Base-by-base conservation (phyloP, 1,140 invertebrate species). In the Phenacoccus solenopsis region DNA sequence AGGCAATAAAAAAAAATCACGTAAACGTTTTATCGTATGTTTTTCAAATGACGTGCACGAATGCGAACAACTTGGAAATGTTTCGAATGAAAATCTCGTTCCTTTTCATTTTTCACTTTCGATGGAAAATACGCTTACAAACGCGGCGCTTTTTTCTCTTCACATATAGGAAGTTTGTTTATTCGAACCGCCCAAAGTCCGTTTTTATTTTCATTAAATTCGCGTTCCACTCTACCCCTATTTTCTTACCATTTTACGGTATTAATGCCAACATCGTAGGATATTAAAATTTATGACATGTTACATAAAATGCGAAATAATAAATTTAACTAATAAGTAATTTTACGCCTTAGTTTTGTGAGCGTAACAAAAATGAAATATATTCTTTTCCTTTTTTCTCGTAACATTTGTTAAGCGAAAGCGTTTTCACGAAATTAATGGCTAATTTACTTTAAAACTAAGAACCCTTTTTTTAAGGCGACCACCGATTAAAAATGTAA, bases 361-460 rank as follows among this genome's bases (percentile, higher is more conserved):
- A n/a, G 20, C n/a, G 16, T n/a, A 49, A 49, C 13, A n/a, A 9
- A 49, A 49, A 49, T 49, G 38, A 49, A 49, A 49, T 49, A 49
- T 49, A 49, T 49, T 49, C 5, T 49, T 5, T 49, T 49, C 38
- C 16, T 49, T 49, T 49, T 49, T 49, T 32, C 30, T 32, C 5
- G 38, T 49, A 49, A 49, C 38, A 49, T 49, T 49, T 49, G 38
- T n/a, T n/a, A 3, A 49, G 16, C 16, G 20, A 49, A n/a, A 49
- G 20, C 16, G 20, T 16, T 49, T 49, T 16, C 38, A 9, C 20
- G 20, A 49, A 49, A 4, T 49, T 9, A 49, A 49, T 49, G 4
- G 38, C 38, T 49, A 49, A 49, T 49, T 49, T 49, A 49, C 38
- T 49, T 49, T 49, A 49, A 49, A 49, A n/a, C 38, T 49, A 49